phyloP scores from a whole-genome alignment of 1,140 invertebrate genomes.

The Drosophila ambigua region DNA sequence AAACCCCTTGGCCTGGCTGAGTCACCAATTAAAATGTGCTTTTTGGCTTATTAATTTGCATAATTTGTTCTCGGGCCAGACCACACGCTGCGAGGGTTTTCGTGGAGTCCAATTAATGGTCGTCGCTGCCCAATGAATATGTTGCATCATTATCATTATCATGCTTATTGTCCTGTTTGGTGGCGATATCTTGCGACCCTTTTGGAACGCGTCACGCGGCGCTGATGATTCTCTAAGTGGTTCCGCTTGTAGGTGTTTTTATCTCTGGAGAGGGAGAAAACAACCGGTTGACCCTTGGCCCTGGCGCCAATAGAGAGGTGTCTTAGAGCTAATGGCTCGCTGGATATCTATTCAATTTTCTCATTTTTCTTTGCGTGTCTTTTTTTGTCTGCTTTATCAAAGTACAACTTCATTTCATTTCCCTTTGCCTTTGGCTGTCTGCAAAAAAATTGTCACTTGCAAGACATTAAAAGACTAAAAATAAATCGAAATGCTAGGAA shows the following conservation, averaged over 20 bases:
- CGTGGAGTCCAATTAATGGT: slow-evolving; percentile 59
- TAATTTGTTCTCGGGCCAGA: slow-evolving; percentile 52
- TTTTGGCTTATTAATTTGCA: slow-evolving; percentile 72
- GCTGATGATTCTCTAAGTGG: slow-evolving; percentile 50
- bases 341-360: not conserved
- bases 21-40: slow-evolving; percentile 68
- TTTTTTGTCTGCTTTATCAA: slow-evolving; percentile 10
- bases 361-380: not conserved
- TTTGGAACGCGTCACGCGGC: slow-evolving; percentile 50
- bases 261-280: slow-evolving; percentile 7
- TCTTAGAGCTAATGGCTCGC: slow-evolving; percentile 55
- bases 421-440: slow-evolving; percentile 30
- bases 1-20: slow-evolving; percentile 12
- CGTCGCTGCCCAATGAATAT: slow-evolving; percentile 58
- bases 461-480: slow-evolving; percentile 51
- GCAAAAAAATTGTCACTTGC: slow-evolving; percentile 66
- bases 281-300: slow-evolving; percentile 52
- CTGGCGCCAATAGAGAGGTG: slow-evolving; percentile 66
- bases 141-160: slow-evolving; percentile 78
- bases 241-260: slow-evolving; percentile 59
- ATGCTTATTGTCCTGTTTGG: slow-evolving; percentile 73
- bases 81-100: slow-evolving; percentile 54
- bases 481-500: slow-evolving; percentile 65
- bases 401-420: slow-evolving; percentile 62
- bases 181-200: slow-evolving; percentile 43